These are phyloP conservation scores for Vanessa cardui DNA, from an alignment of 2,888 invertebrate genomes.

Conservation along the genomic window DNA sequence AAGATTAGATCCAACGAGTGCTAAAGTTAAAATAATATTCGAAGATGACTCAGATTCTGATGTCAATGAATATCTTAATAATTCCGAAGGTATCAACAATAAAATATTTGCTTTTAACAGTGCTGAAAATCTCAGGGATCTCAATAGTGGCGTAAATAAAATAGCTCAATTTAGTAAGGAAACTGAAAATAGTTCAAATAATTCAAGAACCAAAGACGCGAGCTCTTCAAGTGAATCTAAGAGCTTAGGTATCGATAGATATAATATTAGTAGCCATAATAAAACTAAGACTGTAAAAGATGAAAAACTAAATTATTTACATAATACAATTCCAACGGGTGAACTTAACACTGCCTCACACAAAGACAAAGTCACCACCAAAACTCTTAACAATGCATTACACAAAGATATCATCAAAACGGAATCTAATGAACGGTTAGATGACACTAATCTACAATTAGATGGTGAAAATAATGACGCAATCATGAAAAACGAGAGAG, in stretches of 20 bases:
- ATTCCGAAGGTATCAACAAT: neutral
- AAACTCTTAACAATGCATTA: too few relatives aligned
- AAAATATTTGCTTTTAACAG: neutral
- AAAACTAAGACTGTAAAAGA: neutral
- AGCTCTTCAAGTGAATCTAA: neutral
- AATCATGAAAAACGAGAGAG: too few relatives aligned
- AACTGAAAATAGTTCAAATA: neutral
- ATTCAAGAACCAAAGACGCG: too few relatives aligned
- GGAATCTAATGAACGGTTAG: neutral
- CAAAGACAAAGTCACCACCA: neutral
- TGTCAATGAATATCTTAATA: neutral
- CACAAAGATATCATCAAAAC: neutral
- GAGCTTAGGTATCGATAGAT: too few relatives aligned
- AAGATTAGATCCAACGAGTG: constrained; percentile 3
- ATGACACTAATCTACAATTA: neutral
- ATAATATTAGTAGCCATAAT: too few relatives aligned
- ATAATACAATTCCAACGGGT: neutral
- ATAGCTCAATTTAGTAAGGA: neutral
- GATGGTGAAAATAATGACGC: neutral
- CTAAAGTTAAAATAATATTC: constrained; percentile 15
- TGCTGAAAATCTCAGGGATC: neutral
- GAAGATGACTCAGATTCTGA: constrained; percentile 11
- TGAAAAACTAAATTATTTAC: neutral
- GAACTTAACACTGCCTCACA: neutral
- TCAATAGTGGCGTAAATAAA: neutral